Evolutionary conservation across 64 coral and sea anemone genomes (phyloP).

Genomic region (Dendrophyllia cribrosa): DNA sequence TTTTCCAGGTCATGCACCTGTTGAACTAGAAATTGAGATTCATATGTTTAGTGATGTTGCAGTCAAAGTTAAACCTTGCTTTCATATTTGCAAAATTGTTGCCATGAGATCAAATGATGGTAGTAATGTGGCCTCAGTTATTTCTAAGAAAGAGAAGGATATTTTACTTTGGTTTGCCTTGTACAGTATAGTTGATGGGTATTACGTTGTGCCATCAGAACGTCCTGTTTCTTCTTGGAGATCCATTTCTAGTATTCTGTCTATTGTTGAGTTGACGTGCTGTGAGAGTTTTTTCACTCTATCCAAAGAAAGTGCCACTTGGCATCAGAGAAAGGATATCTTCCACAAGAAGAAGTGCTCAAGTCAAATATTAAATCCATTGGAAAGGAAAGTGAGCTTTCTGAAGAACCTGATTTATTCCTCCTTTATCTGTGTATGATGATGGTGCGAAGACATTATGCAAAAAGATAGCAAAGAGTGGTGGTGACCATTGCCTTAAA

Average conservation of each 20-base stretch:
- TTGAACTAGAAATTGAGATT: too few species aligned
- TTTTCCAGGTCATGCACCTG: conserved; percentile 6
- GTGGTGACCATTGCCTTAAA: background rate
- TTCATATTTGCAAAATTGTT: conserved; percentile 24
- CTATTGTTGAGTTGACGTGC: background rate
- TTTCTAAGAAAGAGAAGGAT: background rate
- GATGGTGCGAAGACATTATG: conserved; percentile 15
- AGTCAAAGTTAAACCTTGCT: background rate
- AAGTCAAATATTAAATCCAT: background rate
- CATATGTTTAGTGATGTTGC: background rate
- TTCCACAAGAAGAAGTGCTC: background rate
- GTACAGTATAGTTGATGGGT: conserved; percentile 10
- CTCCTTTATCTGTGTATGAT: background rate
- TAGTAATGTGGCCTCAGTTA: conserved; percentile 6
- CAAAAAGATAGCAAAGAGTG: background rate
- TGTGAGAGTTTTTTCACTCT: background rate
- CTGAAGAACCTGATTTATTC: conserved; percentile 17
- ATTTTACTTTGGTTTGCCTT: background rate
- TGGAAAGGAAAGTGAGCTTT: background rate
- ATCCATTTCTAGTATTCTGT: conserved; percentile 14
- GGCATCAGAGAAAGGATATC: background rate
- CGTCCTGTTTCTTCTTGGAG: conserved; percentile 31
- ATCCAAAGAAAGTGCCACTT: too few species aligned
- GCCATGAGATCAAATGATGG: conserved; percentile 25
- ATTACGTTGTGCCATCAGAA: background rate